A percentile compares a stretch with the other conserved stretches of the same genome.
phyloP scores from a whole-genome alignment of 2,797 vertebrate genomes.

The Martes flavigula region DNA sequence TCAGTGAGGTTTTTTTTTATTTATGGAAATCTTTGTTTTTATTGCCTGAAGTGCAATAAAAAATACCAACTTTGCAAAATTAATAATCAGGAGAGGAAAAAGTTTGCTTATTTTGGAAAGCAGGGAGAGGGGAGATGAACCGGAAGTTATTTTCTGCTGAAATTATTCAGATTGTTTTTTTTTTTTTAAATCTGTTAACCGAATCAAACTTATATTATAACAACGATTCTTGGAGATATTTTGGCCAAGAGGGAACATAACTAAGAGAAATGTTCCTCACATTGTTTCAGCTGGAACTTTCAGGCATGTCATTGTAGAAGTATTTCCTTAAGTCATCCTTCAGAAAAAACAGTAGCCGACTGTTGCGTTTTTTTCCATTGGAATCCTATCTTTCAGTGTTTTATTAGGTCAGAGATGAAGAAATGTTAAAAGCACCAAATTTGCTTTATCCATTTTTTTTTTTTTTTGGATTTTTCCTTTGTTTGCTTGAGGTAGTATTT shows the following conservation, averaged over 20 bases:
- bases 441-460: neutral
- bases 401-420: slow-evolving; percentile 28
- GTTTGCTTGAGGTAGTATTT: neutral
- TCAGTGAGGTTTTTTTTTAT: neutral
- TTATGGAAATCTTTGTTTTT: neutral
- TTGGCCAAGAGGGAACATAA: slow-evolving; percentile 34
- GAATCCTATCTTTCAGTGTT: neutral
- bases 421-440: neutral
- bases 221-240: slow-evolving; percentile 32
- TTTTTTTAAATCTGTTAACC: slow-evolving; percentile 34
- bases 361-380: neutral
- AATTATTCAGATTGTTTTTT: neutral
- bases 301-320: slow-evolving; percentile 55
- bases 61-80: neutral
- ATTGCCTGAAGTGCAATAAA: slow-evolving; percentile 9
- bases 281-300: slow-evolving; percentile 56
- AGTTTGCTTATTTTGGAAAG: slow-evolving; percentile 33
- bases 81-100: neutral
- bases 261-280: slow-evolving; percentile 42
- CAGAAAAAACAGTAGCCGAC: neutral
- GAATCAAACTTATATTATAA: slow-evolving; percentile 34
- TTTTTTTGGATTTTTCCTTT: neutral
- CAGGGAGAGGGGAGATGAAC: neutral
- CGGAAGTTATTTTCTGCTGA: neutral
- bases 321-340: slow-evolving; percentile 62